Evolutionary conservation across 2,113 vertebrate genomes (phyloP).

Genomic region (Forbesichthys agassizii): DNA sequence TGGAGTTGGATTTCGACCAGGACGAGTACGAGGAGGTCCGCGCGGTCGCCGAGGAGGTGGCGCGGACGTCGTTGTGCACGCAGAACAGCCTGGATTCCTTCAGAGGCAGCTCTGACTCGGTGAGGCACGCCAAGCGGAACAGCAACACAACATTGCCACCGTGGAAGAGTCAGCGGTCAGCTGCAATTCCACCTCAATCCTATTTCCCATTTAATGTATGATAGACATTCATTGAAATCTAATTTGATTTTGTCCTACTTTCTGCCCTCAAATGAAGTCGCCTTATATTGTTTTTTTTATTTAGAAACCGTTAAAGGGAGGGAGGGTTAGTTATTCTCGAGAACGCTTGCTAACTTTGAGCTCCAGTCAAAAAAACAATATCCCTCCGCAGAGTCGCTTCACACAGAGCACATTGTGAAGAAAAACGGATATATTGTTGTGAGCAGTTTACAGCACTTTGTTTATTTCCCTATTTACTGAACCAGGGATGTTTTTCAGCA

Average conservation of each 20-base stretch:
- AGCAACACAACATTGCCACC: neutral
- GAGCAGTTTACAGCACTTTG: no score
- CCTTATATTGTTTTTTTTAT: slow-evolving; percentile 1
- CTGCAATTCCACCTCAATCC: neutral
- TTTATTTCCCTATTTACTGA: no score
- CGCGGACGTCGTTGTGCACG: slow-evolving; percentile 81
- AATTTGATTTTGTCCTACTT: neutral
- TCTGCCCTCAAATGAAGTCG: neutral
- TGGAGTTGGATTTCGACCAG: slow-evolving; percentile 88
- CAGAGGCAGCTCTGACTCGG: slow-evolving; percentile 86
- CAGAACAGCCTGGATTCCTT: slow-evolving; percentile 85
- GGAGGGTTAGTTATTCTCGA: no score
- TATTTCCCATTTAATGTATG: neutral
- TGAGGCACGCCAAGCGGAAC: slow-evolving; percentile 63
- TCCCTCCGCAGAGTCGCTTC: no score
- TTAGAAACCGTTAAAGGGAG: no score
- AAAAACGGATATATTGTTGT: no score
- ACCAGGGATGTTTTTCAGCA: no score
- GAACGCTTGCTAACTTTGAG: no score
- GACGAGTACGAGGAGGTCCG: slow-evolving; percentile 87
- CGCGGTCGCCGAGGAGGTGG: slow-evolving; percentile 77
- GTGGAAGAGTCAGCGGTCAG: neutral
- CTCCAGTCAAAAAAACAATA: no score
- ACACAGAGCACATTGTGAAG: no score
- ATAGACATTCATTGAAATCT: neutral